Conservation (phyloP, 2,888 invertebrate genomes). For the Metacarcinus magister region DNA sequence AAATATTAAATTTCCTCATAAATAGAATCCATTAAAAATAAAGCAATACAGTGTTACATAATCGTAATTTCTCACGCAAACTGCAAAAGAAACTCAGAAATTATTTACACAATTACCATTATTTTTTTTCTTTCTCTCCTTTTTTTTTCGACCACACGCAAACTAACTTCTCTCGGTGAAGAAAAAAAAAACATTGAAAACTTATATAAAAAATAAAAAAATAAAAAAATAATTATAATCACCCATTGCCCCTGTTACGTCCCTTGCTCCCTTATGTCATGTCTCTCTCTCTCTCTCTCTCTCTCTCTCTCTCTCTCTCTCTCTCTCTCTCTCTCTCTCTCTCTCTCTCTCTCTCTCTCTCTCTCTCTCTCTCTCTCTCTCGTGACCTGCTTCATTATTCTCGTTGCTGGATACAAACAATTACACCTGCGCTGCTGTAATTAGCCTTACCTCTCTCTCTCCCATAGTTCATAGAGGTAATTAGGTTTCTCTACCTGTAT, state of each 20-base stretch:
- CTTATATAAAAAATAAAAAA: not conserved
- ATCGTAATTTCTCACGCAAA: no score
- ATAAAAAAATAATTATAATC: not conserved
- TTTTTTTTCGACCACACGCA: not conserved
- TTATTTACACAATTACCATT: not conserved
- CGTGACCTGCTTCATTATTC: constrained; percentile 26
- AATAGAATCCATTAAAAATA: not conserved
- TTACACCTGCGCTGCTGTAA: constrained; percentile 9
- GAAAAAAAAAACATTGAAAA: no score
- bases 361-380: constrained; percentile 26
- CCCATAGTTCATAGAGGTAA: constrained; percentile 1
- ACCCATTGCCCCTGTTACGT: not conserved
- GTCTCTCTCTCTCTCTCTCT: not conserved
- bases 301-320: not conserved
- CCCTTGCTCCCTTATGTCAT: constrained; percentile 12
- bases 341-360: not conserved
- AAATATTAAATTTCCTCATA: not conserved
- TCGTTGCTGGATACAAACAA: not conserved
- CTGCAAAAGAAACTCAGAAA: not conserved
- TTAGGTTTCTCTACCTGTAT: not conserved
- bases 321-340: constrained; percentile 11
- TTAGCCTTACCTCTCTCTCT: not conserved
- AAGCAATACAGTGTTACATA: no score
- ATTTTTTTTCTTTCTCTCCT: not conserved
- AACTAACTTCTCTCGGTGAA: not conserved